Percentiles rank a stretch among this genome's conserved stretches.
Evolutionary conservation across 1,140 invertebrate species (phyloP).

Genomic region (Maconellicoccus hirsutus): DNA sequence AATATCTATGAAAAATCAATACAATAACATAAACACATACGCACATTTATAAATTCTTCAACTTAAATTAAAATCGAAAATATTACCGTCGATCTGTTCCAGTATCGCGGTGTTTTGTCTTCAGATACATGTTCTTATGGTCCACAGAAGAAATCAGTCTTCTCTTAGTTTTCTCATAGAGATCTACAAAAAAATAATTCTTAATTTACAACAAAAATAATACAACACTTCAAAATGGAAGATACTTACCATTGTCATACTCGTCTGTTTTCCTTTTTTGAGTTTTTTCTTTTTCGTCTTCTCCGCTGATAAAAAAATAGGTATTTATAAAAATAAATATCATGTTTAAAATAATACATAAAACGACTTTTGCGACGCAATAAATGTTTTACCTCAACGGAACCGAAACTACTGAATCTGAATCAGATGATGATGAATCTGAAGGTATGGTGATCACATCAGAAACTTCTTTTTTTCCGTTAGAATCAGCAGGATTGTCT

Average conservation of each 20-base stretch:
- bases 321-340: too few species aligned
- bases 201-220: too few species aligned
- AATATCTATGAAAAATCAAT: not conserved
- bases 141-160: not conserved
- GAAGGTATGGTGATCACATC: slow-evolving; percentile 8
- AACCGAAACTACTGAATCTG: not conserved
- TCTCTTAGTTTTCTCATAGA: not conserved
- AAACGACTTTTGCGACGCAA: too few species aligned
- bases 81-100: not conserved
- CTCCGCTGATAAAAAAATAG: too few species aligned
- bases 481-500: not conserved
- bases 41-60: not conserved
- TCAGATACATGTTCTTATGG: not conserved
- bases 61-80: not conserved
- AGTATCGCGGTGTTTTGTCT: not conserved
- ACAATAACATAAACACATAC: too few species aligned
- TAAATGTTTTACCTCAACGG: slow-evolving; percentile 6
- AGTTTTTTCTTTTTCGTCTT: not conserved
- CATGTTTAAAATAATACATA: too few species aligned
- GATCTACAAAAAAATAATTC: not conserved
- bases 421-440: not conserved
- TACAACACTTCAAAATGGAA: not conserved
- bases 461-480: not conserved
- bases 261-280: not conserved
- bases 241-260: not conserved